Evolutionary conservation across 2,888 invertebrate genomes (phyloP).

Genomic region (Cryptophagus acutangulus): DNA sequence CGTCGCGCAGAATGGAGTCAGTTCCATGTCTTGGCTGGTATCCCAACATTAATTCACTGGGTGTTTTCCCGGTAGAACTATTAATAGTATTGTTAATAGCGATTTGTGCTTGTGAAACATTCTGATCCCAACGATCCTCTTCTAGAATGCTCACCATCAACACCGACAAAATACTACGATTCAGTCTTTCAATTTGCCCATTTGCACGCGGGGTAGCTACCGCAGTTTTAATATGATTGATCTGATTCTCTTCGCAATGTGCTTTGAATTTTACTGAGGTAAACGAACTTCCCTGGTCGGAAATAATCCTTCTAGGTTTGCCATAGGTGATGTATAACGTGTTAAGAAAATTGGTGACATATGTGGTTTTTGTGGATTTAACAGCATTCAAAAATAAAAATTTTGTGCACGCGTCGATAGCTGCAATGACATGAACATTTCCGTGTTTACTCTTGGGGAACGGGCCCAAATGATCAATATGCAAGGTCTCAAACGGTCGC

Average conservation of each 20-base stretch:
- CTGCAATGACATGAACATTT: constrained; percentile 12
- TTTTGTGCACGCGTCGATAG: constrained; percentile 15
- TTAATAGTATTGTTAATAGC: constrained; percentile 31
- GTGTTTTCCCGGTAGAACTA: constrained; percentile 15
- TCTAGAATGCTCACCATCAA: constrained; percentile 24
- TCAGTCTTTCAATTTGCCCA: constrained; percentile 38
- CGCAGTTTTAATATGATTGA: constrained; percentile 7
- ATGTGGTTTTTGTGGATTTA: constrained; percentile 22
- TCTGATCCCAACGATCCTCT: constrained; percentile 38
- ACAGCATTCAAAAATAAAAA: constrained; percentile 16
- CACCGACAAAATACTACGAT: constrained; percentile 31
- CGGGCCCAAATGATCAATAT: constrained; percentile 28
- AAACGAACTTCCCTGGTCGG: constrained; percentile 10
- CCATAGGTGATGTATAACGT: constrained; percentile 23
- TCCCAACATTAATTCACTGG: constrained; percentile 21
- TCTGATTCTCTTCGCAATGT: constrained; percentile 4
- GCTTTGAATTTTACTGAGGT: constrained; percentile 9
- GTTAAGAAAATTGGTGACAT: constrained; percentile 19
- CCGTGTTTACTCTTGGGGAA: constrained; percentile 18
- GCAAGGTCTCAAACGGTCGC: constrained; percentile 13
- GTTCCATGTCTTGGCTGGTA: constrained; percentile 16
- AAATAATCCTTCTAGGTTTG: constrained; percentile 11
- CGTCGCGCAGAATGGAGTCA: constrained; percentile 17
- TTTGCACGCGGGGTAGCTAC: constrained; percentile 28
- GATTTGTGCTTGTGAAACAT: constrained; percentile 33